These are phyloP conservation scores for Odontothrips loti DNA, from an alignment of 2,888 invertebrate genomes.

Conservation along the genomic window DNA sequence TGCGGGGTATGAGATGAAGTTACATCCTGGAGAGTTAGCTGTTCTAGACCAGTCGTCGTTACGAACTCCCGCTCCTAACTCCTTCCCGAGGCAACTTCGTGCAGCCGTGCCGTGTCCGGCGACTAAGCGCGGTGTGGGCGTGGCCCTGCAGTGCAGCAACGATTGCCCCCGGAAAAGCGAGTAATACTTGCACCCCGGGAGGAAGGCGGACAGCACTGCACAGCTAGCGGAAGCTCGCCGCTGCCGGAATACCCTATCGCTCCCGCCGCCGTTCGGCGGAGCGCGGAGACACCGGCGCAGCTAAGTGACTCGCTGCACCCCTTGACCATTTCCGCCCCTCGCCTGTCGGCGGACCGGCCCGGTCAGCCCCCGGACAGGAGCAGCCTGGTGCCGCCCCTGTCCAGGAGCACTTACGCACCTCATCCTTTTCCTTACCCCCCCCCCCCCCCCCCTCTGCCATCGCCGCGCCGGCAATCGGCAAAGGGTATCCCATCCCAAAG, in stretches of 20 bases:
- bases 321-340: neutral
- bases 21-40: neutral
- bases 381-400: neutral
- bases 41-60: neutral
- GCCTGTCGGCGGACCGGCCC: neutral
- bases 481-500: no score
- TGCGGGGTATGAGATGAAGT: neutral
- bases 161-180: neutral
- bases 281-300: neutral
- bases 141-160: neutral
- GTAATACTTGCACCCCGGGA: neutral
- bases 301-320: neutral
- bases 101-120: neutral
- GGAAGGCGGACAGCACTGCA: neutral
- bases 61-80: neutral
- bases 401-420: neutral
- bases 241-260: neutral
- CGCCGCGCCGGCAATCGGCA: no score
- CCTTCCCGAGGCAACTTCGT: neutral
- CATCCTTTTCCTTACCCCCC: neutral
- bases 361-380: neutral
- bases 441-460: neutral
- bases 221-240: neutral
- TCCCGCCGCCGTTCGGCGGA: neutral
- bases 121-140: neutral